phyloP scores from a whole-genome alignment of 2,113 vertebrate genomes.

The Aspidoscelis tigris region DNA sequence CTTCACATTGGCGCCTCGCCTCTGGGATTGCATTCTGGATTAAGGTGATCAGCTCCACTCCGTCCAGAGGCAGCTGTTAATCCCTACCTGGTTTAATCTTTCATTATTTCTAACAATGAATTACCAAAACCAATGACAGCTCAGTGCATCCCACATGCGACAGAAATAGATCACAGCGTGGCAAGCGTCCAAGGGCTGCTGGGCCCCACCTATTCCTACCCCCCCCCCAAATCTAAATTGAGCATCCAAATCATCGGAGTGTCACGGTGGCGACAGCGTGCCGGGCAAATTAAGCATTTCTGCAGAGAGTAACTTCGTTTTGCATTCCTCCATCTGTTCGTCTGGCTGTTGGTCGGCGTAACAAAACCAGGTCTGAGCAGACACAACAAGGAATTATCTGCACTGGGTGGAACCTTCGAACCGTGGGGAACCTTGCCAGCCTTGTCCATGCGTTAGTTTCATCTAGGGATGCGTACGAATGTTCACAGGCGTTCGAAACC shows the following conservation, averaged over 20 bases:
- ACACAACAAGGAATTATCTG: no score
- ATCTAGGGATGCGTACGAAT: no score
- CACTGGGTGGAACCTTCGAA: no score
- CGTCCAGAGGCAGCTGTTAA: not conserved
- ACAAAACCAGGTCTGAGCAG: not conserved
- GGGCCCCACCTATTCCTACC: not conserved
- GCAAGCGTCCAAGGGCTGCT: not conserved
- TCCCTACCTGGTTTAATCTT: conserved; percentile 32
- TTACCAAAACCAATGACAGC: not conserved
- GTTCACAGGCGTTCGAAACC: no score
- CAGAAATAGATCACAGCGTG: not conserved
- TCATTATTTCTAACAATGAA: not conserved
- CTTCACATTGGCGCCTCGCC: not conserved
- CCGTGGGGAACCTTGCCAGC: no score
- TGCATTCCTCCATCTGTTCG: not conserved
- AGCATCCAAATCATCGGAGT: not conserved
- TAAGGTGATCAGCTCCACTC: conserved; percentile 20
- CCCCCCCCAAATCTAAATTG: not conserved
- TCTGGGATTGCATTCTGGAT: conserved; percentile 15
- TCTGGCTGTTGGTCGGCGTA: no score
- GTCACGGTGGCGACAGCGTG: not conserved
- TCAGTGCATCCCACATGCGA: not conserved
- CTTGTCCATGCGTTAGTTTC: no score
- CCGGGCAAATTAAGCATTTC: not conserved
- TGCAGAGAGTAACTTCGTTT: not conserved